Evolutionary conservation across 2,797 vertebrate species (phyloP).

Genomic region (Borostomias antarcticus): DNA sequence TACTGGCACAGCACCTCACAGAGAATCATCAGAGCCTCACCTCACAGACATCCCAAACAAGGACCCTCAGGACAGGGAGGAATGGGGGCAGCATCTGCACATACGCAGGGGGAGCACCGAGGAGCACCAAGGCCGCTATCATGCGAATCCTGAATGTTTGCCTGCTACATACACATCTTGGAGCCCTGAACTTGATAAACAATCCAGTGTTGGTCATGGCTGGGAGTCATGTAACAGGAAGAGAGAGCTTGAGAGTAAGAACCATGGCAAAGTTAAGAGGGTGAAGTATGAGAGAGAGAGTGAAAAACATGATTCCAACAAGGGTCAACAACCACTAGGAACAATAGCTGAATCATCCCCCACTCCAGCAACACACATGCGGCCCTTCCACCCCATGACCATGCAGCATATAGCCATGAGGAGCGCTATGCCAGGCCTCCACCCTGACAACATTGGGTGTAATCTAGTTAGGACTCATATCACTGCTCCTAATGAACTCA

Average conservation of each 20-base stretch:
- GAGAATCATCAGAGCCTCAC: slow-evolving; percentile 18
- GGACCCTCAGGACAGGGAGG: slow-evolving; percentile 40
- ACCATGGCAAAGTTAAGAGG: slow-evolving; percentile 47
- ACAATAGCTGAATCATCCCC: slow-evolving; percentile 27
- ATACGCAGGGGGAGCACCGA: slow-evolving; percentile 22
- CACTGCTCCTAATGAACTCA: slow-evolving; percentile 10
- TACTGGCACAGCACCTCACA: no score
- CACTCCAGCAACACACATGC: slow-evolving; percentile 9
- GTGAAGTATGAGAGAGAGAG: slow-evolving; percentile 47
- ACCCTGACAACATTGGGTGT: slow-evolving; percentile 18
- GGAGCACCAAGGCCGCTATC: slow-evolving; percentile 10
- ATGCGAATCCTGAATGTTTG: slow-evolving; percentile 21
- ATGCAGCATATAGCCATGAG: slow-evolving; percentile 5
- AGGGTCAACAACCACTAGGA: slow-evolving; percentile 23
- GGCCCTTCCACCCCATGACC: slow-evolving; percentile 6
- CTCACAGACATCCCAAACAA: not conserved
- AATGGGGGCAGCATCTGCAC: not conserved
- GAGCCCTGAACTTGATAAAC: slow-evolving; percentile 23
- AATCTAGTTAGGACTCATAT: not conserved
- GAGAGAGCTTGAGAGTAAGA: slow-evolving; percentile 32
- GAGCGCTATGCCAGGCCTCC: not conserved
- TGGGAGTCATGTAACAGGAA: slow-evolving; percentile 48
- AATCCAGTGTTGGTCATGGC: slow-evolving; percentile 13
- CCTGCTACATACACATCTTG: slow-evolving; percentile 19
- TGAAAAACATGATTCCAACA: slow-evolving; percentile 1